These are phyloP conservation scores for Neoseiulus cucumeris DNA, from an alignment of 1,140 invertebrate genomes.

Conservation along the genomic window DNA sequence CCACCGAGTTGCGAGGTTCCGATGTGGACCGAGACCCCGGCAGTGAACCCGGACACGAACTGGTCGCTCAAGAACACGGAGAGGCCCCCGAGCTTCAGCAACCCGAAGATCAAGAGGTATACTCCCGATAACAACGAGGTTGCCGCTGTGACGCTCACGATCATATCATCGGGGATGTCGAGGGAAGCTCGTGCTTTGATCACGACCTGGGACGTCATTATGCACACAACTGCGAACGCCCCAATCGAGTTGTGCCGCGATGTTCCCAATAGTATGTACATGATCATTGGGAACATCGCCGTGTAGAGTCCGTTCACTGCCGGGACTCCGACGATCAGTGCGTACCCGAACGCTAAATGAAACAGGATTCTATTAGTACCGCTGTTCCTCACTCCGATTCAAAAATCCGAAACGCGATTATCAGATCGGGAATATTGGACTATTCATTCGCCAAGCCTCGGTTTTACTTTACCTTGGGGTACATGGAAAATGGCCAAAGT, in stretches of 20 bases:
- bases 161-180: neutral
- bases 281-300: constrained; percentile 32
- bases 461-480: constrained; percentile 46
- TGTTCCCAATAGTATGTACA: constrained; percentile 35
- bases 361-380: too few species aligned
- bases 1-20: constrained; percentile 31
- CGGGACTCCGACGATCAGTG: constrained; percentile 29
- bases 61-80: constrained; percentile 32
- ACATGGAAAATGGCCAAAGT: constrained; percentile 85
- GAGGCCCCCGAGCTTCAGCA: constrained; percentile 29
- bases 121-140: neutral
- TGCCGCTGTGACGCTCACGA: neutral
- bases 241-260: constrained; percentile 30
- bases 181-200: neutral
- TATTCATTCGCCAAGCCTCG: neutral
- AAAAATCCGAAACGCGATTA: too few species aligned
- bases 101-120: constrained; percentile 18
- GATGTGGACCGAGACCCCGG: constrained; percentile 32
- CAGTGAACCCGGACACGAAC: constrained; percentile 32
- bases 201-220: constrained; percentile 13
- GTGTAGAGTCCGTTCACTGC: constrained; percentile 34
- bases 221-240: constrained; percentile 11
- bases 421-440: too few species aligned
- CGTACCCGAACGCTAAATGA: constrained; percentile 47
- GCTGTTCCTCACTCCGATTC: neutral